Conservation (phyloP, 1,140 invertebrate species). For the Drosophila eugracilis region DNA sequence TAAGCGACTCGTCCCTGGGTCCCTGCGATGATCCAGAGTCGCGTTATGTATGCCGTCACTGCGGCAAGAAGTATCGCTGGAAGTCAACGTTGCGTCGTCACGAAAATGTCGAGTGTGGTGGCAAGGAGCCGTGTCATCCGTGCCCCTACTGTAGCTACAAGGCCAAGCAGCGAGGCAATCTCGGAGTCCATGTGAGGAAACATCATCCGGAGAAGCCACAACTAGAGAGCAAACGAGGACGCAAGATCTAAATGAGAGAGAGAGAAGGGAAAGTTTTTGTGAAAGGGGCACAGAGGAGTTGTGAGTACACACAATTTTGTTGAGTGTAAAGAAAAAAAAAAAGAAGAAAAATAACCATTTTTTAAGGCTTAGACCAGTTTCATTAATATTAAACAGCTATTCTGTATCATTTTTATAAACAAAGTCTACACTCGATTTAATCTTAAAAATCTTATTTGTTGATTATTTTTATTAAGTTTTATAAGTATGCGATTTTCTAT, state of each 20-base stretch:
- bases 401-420: conserved; percentile 36
- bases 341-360: conserved; percentile 9
- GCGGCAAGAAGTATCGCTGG: conserved; percentile 92
- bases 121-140: conserved; percentile 92
- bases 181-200: conserved; percentile 92
- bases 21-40: conserved; percentile 86
- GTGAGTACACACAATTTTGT: conserved; percentile 56
- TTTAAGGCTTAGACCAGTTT: conserved; percentile 43
- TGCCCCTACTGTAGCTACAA: conserved; percentile 92
- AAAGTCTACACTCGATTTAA: conserved; percentile 32
- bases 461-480: conserved; percentile 79
- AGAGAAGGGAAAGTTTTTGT: too few species aligned
- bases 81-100: conserved; percentile 92
- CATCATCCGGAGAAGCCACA: conserved; percentile 87
- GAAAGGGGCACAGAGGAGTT: too few species aligned
- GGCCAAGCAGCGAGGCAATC: conserved; percentile 91
- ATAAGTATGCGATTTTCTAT: conserved; percentile 24
- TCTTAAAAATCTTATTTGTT: conserved; percentile 68
- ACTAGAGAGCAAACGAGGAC: conserved; percentile 80
- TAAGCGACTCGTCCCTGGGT: conserved; percentile 83
- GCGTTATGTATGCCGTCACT: conserved; percentile 91
- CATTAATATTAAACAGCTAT: conserved; percentile 25
- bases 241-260: conserved; percentile 65
- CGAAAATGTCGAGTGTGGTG: conserved; percentile 94
- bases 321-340: conserved; percentile 10